Evolutionary conservation across 2,797 vertebrate species (phyloP).

Genomic region (Rachycentron canadum): DNA sequence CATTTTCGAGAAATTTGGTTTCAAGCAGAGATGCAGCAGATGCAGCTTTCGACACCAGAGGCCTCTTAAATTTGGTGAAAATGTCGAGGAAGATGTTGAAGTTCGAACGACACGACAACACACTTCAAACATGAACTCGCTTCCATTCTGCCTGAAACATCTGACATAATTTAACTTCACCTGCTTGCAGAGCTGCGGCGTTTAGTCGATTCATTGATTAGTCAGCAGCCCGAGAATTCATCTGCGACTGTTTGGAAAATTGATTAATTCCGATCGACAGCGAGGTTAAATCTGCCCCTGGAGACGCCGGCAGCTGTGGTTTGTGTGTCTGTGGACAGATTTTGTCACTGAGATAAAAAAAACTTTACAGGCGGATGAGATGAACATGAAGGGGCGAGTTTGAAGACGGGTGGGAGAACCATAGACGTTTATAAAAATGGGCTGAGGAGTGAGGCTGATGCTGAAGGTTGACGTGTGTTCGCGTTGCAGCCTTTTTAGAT

Average conservation of each 20-base stretch:
- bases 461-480: too few species aligned
- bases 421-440: too few species aligned
- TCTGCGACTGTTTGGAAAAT: neutral
- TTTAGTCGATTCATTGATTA: neutral
- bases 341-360: too few species aligned
- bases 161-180: neutral
- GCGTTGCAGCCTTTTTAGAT: too few species aligned
- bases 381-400: too few species aligned
- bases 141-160: neutral
- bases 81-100: neutral
- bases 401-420: too few species aligned
- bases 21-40: neutral
- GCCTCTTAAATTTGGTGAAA: neutral
- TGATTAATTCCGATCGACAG: neutral
- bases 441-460: too few species aligned
- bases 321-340: too few species aligned
- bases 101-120: neutral
- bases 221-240: neutral
- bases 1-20: constrained; percentile 34
- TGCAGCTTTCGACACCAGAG: neutral
- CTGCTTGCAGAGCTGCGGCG: neutral
- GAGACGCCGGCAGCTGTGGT: too few species aligned
- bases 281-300: too few species aligned
- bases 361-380: too few species aligned
- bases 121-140: neutral